Base-by-base conservation (phyloP, 2,888 invertebrate species). In the Nomada lathburiana region DNA sequence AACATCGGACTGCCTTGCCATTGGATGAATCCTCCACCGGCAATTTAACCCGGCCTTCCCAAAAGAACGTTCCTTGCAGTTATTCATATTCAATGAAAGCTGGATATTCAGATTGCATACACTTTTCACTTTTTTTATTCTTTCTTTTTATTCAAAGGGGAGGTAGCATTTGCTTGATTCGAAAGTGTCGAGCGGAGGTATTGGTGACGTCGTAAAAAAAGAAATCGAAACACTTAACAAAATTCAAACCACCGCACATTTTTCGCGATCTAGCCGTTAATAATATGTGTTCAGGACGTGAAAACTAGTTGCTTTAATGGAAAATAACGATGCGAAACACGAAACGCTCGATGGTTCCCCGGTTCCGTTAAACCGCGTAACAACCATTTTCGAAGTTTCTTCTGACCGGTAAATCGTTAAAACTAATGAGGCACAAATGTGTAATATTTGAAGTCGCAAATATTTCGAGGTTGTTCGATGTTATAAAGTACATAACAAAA, bases 291-390 rank as follows among this genome's bases (percentile, higher is more conserved):
- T 20, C 4, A 7, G 5, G 29, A 36, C 29, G 29, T 47, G 52
- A 36, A 23, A 52, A 13, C 18, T 47, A 47, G n/a, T 2, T 62
- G 63, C 63, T 72, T 62, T 29, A 65, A 42, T 18, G 23, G 18
- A 4, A 0, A n/a, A 13, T 73, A 64, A 76, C 50, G 42, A 13
- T 47, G 11, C 47, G 47, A 23, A 72, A n/a, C 16, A 44, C 63
- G 55, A 9, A 47, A 36, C 55, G 23, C 47, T 55, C 36, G 52
- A 29, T 53, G 7, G 20, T 29, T 29, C 36, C 23, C 72, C 44
- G 62, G 53, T 55, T 16, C 13, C 23, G 29, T 60, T 42, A 13
- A 23, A 23, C 18, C 26, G 11, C 20, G 76, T 9, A 42, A 20
- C 60, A 23, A 23, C 23, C 2, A 16, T 18, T 10, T 16, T 26